Evolutionary conservation across 2,888 invertebrate genomes (phyloP).

Genomic region (Philereme transversata): DNA sequence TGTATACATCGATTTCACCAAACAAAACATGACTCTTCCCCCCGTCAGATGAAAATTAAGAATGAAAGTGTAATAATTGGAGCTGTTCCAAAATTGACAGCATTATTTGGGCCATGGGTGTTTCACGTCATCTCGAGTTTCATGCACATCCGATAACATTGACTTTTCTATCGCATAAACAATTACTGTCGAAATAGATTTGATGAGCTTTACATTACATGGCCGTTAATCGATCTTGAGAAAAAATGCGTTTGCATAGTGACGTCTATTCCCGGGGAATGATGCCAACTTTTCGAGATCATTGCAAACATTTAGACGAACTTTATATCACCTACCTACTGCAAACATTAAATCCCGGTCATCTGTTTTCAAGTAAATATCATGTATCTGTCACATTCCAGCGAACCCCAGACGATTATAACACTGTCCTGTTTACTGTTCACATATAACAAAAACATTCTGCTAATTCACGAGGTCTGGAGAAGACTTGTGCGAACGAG

Average conservation of each 20-base stretch:
- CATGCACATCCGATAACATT: constrained; percentile 79
- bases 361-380: constrained; percentile 7
- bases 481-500: constrained; percentile 17
- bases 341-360: constrained; percentile 15
- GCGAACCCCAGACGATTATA: constrained; percentile 15
- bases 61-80: constrained; percentile 76
- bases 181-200: constrained; percentile 64
- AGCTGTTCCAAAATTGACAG: constrained; percentile 69
- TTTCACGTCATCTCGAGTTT: constrained; percentile 71
- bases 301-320: constrained; percentile 14
- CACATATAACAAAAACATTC: constrained; percentile 26
- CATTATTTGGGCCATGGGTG: constrained; percentile 79
- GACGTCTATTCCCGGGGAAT: constrained; percentile 18
- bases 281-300: constrained; percentile 22
- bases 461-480: constrained; percentile 12
- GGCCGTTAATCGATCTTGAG: constrained; percentile 43
- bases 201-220: constrained; percentile 50
- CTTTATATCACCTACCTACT: constrained; percentile 14
- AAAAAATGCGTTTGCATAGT: constrained; percentile 21
- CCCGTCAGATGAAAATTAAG: constrained; percentile 53
- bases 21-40: constrained; percentile 11
- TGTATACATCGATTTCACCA: constrained; percentile 10
- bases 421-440: constrained; percentile 11
- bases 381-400: constrained; percentile 21
- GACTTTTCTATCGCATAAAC: constrained; percentile 77